A percentile compares a stretch with the other conserved stretches of the same genome.
Evolutionary conservation across 2,113 vertebrate genomes (phyloP).

Genomic region (Phalacrocorax pelagicus): DNA sequence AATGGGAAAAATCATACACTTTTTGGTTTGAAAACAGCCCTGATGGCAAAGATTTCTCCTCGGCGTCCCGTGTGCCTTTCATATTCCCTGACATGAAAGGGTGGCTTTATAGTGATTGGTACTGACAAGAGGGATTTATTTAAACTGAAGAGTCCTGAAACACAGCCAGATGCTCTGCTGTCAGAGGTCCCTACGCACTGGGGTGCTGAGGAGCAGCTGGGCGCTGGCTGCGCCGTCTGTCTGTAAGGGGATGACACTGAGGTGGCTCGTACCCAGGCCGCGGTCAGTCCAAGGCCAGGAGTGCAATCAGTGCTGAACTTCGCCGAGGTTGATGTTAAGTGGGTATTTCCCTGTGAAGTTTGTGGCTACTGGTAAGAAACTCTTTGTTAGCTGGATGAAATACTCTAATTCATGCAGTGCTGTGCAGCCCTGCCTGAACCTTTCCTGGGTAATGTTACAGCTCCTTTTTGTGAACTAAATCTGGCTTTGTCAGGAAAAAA

Average conservation of each 20-base stretch:
- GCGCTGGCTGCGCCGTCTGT: accelerated
- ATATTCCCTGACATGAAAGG: neutral
- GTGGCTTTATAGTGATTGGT: neutral
- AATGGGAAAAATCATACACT: neutral
- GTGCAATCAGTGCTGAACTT: neutral
- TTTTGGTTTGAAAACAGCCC: neutral
- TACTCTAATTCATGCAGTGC: neutral
- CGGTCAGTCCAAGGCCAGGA: accelerated
- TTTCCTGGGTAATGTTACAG: neutral
- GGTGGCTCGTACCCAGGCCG: too few species aligned
- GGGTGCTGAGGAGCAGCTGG: neutral
- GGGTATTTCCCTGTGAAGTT: neutral
- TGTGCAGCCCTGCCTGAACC: neutral
- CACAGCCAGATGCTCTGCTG: accelerated
- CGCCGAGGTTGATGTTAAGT: accelerated
- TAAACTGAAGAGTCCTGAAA: neutral
- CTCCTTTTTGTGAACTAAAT: too few species aligned
- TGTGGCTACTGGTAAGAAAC: neutral
- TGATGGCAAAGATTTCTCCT: neutral
- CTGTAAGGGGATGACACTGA: accelerated
- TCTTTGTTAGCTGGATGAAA: neutral
- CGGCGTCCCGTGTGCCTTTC: neutral
- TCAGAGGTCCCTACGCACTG: accelerated
- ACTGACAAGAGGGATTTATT: neutral
- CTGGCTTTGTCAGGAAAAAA: neutral